A percentile compares a stretch with the other conserved stretches of the same genome.
These are phyloP conservation scores for Petromus typicus DNA, from an alignment of 2,113 vertebrate genomes.

Conservation along the genomic window DNA sequence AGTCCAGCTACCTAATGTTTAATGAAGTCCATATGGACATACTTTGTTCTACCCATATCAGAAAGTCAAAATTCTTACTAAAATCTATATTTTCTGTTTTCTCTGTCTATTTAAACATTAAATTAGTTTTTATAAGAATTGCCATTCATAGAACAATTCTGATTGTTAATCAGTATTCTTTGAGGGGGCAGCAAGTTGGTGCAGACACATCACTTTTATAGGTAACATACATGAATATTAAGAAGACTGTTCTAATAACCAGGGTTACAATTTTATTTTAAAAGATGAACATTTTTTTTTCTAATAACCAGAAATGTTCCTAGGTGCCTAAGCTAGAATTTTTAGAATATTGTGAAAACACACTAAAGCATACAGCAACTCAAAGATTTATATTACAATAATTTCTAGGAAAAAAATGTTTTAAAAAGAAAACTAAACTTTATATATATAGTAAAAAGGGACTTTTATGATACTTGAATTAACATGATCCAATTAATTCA, in stretches of 20 bases:
- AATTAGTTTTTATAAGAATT: too few species aligned
- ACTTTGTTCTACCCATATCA: background rate
- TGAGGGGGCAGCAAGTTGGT: background rate
- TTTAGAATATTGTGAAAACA: background rate
- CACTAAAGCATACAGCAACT: background rate
- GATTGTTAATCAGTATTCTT: background rate
- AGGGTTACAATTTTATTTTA: constrained; percentile 23
- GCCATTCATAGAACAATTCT: background rate
- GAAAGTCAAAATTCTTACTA: background rate
- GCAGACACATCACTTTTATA: background rate
- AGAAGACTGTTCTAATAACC: background rate
- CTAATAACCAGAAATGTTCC: background rate
- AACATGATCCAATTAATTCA: background rate
- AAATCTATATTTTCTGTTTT: background rate
- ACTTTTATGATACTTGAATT: background rate
- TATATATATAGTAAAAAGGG: constrained; percentile 15
- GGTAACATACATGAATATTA: background rate
- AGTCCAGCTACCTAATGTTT: background rate
- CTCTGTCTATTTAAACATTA: background rate
- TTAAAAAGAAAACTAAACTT: background rate
- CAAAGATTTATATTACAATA: background rate
- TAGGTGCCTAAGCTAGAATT: background rate
- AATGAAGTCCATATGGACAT: background rate
- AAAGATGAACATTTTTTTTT: constrained; percentile 10
- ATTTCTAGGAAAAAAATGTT: background rate